Evolutionary conservation across 2,113 vertebrate genomes (phyloP), one percentile per base, ranked within the genome.

Genomic region (Phainopepla nitens): DNA sequence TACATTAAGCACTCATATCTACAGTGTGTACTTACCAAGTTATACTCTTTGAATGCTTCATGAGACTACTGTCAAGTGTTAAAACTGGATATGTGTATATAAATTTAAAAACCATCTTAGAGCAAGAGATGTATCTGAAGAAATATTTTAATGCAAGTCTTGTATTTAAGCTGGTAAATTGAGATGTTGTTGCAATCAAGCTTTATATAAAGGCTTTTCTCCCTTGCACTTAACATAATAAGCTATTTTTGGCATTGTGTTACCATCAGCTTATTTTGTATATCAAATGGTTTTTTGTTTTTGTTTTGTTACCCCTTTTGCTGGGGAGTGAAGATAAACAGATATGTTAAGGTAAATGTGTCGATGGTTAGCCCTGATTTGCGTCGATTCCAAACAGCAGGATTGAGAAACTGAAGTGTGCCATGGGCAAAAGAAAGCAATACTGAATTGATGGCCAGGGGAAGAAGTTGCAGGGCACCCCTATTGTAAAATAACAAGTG

Each of bases 211-310:
- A 98, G 97, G 98, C 98, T 98, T 98, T 98, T 98, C 95, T 97
- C 87, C 97, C 98, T 98, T 99, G 99, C 98, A 99, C 99, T 99
- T 99, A 98, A 98, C 97, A 97, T 98, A 95, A 97, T 97, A 97
- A 97, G 97, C 98, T 98, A 98, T 98, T 98, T 98, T 97, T 97
- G 98, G 97, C 98, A 96, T 98, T 97, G 98, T 98, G 98, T 98
- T 99, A 98, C 98, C 98, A 98, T 98, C 75, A 72, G 96, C 97
- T 98, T 98, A 97, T 98, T 98, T 98, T 98, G 94, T 96, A 98
- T 97, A 98, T 98, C 97, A 96, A 96, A 91, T 85, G 39, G 2
- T 73, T 70, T 69, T 64, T 60, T 77, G 22, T 44, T 66, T 53
- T 57, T 84, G 72, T 91, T 98, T 97, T 95, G 97, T 98, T 98